Evolutionary conservation across 2,797 vertebrate species (phyloP), one percentile per base, ranked within the genome.

Genomic region (Melanotaenia trifasciata): DNA sequence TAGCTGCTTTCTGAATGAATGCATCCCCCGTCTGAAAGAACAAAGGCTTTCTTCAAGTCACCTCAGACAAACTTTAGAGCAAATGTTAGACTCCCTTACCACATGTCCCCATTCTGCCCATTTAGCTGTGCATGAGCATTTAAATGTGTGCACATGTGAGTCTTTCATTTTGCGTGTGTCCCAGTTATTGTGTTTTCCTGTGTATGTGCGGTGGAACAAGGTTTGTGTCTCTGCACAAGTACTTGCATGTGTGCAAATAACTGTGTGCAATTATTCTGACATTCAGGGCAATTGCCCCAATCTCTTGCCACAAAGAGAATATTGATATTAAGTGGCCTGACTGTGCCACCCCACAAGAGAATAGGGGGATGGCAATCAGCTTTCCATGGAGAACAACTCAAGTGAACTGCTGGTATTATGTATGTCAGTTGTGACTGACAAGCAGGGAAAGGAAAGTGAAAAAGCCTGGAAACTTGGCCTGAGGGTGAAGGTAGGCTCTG

Each of bases 311-410:
- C 78, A 89, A 86, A 91, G 80, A 90, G 84, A 90, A 91, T 90
- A 91, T 88, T 90, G 90, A 86, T 85, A 90, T 90, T 90, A 93
- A 90, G 85, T 88, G 85, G 85, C 54, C 73, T 83, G 78, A 85
- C 85, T 88, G 79, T 85, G 73, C 80, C 72, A 65, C 80, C 78
- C 53, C 65, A 61, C 30, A 24, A 70, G 75, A 40, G 35, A 36
- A 58, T 63, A 63, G 66, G 83, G 79, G 80, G 78, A 24, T 13
- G 72, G 65, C 64, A 67, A 78, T 84, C 74, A 80, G 38, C 26
- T 53, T 60, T 76, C 67, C 63, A 75, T 47, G 30, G 79, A 67
- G 64, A 64, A 60, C 7, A 58, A 75, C 71, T 67, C 53, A 33
- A 74, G 69, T 58, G 74, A 81, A 81, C 72, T 72, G 79, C 81